Percentiles rank a stretch among this genome's conserved stretches.
Conservation (phyloP, 2,888 invertebrate species). For the Netelia inedita region DNA sequence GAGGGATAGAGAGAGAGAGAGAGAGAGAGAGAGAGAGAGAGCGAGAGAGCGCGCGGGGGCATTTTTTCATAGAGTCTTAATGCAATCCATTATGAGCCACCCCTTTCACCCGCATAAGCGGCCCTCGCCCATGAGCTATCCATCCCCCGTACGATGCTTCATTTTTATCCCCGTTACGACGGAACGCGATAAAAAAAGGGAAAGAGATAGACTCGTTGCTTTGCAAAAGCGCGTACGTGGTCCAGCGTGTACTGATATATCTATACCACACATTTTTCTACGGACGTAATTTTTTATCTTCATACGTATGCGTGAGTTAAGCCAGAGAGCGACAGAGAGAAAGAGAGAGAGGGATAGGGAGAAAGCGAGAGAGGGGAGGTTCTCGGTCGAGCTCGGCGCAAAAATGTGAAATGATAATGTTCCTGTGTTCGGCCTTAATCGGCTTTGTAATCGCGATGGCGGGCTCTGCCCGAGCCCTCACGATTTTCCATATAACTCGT, state of each 20-base stretch:
- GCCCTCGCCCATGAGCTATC: conserved; percentile 37
- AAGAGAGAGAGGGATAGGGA: conserved; percentile 24
- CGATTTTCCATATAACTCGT: conserved; percentile 18
- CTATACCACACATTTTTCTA: conserved; percentile 4
- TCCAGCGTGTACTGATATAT: conserved; percentile 37
- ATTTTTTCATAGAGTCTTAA: not conserved
- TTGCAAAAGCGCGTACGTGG: conserved; percentile 60
- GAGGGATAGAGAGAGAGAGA: not conserved
- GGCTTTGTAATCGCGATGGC: conserved; percentile 81
- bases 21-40: not conserved
- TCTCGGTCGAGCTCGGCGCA: conserved; percentile 52
- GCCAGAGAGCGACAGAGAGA: conserved; percentile 44
- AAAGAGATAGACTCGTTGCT: conserved; percentile 36
- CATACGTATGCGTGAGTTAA: conserved; percentile 58
- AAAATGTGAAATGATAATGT: conserved; percentile 82
- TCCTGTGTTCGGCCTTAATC: conserved; percentile 81
- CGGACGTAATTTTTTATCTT: not conserved
- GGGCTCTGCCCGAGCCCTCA: conserved; percentile 30
- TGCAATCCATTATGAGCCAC: conserved; percentile 36
- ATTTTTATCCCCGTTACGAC: conserved; percentile 68
- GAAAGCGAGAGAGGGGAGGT: conserved; percentile 31
- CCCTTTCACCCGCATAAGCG: conserved; percentile 26
- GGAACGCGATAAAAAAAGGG: conserved; percentile 24
- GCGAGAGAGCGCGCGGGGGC: not conserved
- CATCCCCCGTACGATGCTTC: conserved; percentile 47